Conservation (phyloP, 1,140 invertebrate species). For the Zaprionus davidi region DNA sequence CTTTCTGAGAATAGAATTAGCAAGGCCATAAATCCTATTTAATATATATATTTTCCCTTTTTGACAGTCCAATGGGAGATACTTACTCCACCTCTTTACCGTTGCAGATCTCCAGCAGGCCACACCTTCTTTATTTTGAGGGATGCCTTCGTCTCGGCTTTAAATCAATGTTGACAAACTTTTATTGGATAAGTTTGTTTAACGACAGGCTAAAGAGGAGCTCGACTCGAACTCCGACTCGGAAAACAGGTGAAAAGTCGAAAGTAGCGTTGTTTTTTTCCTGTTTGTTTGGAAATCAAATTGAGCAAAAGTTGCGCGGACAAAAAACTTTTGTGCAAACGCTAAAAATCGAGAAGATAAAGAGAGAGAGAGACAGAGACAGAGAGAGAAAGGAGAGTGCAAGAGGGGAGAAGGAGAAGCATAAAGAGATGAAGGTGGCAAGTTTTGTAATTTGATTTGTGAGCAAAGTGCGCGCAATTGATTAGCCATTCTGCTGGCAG, state of each 20-base stretch:
- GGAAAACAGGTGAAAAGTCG: conserved; percentile 71
- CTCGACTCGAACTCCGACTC: neutral
- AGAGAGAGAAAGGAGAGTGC: neutral
- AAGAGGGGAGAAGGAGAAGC: neutral
- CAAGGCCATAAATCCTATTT: neutral
- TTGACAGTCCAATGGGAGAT: conserved; percentile 1
- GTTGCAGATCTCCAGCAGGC: neutral
- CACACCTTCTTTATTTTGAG: conserved; percentile 48
- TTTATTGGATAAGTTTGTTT: conserved; percentile 84
- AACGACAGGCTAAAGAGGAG: conserved; percentile 68
- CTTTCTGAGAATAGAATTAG: neutral
- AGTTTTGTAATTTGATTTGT: conserved; percentile 82
- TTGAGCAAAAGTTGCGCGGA: conserved; percentile 78
- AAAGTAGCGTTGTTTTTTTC: conserved; percentile 53
- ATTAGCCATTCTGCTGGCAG: conserved; percentile 74
- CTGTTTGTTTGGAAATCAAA: conserved; percentile 72
- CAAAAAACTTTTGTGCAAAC: conserved; percentile 40
- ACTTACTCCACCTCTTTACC: neutral
- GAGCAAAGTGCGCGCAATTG: conserved; percentile 75
- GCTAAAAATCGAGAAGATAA: conserved; percentile 25
- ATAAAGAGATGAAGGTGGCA: conserved; percentile 63
- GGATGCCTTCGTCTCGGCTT: conserved; percentile 75
- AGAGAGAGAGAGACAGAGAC: neutral
- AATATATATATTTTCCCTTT: neutral
- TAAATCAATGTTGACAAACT: conserved; percentile 84